phyloP scores from a whole-genome alignment of 2,888 invertebrate species.

The Brachynemurus nebulosus region DNA sequence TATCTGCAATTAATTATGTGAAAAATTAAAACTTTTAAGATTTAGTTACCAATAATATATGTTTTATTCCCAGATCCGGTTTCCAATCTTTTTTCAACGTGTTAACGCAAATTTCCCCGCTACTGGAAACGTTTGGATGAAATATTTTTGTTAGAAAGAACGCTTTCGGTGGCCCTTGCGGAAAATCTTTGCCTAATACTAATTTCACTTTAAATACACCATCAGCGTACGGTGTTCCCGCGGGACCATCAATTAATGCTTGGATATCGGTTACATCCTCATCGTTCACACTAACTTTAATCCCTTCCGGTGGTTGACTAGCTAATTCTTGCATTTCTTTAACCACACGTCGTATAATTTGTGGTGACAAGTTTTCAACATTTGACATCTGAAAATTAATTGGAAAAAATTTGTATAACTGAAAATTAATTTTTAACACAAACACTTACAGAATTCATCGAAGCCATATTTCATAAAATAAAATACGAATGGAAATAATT shows the following conservation, averaged over 20 bases:
- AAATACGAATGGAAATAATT: too few relatives aligned
- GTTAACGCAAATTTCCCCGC: conserved; percentile 94
- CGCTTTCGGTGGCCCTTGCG: conserved; percentile 82
- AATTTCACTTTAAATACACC: conserved; percentile 84
- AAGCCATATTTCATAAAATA: conserved; percentile 13
- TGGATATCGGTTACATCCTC: conserved; percentile 90
- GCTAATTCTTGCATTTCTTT: conserved; percentile 78
- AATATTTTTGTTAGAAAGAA: conserved; percentile 91
- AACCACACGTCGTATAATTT: conserved; percentile 74
- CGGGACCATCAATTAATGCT: conserved; percentile 80
- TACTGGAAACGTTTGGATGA: conserved; percentile 88
- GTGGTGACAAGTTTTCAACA: conserved; percentile 90
- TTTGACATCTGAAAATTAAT: conserved; percentile 55
- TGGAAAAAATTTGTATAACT: neutral
- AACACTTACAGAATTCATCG: conserved; percentile 13
- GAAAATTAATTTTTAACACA: conserved; percentile 2
- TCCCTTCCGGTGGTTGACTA: conserved; percentile 76
- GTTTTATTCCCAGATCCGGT: conserved; percentile 87
- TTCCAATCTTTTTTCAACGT: conserved; percentile 95
- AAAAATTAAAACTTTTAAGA: neutral
- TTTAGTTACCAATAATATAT: conserved; percentile 64
- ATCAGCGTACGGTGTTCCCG: conserved; percentile 70
- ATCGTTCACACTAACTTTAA: conserved; percentile 78
- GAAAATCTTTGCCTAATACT: conserved; percentile 84
- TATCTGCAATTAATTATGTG: neutral